Conservation (phyloP, 2,888 invertebrate genomes). For the Entomobrya multifasciata region DNA sequence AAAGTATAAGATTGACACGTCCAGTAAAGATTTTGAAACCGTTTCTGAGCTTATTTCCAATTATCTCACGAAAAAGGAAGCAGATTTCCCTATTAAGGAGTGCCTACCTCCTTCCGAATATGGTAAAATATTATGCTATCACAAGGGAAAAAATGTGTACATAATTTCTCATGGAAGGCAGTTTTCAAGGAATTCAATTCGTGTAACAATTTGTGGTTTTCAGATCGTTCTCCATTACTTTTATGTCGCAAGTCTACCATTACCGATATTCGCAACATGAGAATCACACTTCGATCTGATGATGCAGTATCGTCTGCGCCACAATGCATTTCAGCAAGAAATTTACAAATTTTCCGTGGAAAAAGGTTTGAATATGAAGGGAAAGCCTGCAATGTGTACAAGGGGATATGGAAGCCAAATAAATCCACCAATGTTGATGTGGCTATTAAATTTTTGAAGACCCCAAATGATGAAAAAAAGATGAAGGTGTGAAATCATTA, state of each 20-base stretch:
- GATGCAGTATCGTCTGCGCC: constrained; percentile 83
- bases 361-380: constrained; percentile 81
- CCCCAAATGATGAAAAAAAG: constrained; percentile 85
- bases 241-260: constrained; percentile 83
- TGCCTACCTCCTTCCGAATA: constrained; percentile 94
- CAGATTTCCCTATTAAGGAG: constrained; percentile 85
- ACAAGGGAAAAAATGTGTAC: neutral
- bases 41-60: constrained; percentile 85
- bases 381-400: constrained; percentile 85
- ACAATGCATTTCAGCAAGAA: constrained; percentile 86
- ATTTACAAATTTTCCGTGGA: constrained; percentile 87
- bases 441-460: constrained; percentile 89
- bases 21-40: constrained; percentile 79
- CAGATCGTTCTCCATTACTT: constrained; percentile 87
- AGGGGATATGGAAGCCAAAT: constrained; percentile 89
- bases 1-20: constrained; percentile 67
- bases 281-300: constrained; percentile 81
- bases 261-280: constrained; percentile 78
- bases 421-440: constrained; percentile 89
- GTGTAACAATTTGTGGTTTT: too few species aligned
- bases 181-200: too few species aligned
- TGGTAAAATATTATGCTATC: constrained; percentile 83
- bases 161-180: too few species aligned
- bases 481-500: too few species aligned
- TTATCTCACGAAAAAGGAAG: constrained; percentile 84